Percentiles rank a stretch among this genome's conserved stretches.
phyloP scores from a whole-genome alignment of 2,113 vertebrate species.

The Barnardius zonarius region DNA sequence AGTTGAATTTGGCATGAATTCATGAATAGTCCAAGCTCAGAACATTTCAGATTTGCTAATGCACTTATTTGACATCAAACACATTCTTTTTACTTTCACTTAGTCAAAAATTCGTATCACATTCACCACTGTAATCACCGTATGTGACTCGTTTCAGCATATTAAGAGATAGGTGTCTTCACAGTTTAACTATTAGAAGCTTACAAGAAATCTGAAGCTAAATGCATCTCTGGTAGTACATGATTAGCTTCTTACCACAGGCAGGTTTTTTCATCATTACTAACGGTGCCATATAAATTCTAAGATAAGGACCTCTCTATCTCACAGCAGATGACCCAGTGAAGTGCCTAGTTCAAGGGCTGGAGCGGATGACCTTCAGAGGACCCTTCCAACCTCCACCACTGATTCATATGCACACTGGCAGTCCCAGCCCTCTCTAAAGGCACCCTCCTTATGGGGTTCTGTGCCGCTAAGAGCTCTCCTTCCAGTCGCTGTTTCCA shows the following conservation, averaged over 20 bases:
- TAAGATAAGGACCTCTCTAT: not conserved
- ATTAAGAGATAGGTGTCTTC: not conserved
- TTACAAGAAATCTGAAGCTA: not conserved
- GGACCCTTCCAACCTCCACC: not conserved
- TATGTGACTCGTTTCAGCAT: not conserved
- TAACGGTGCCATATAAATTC: not conserved
- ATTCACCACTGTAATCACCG: not conserved
- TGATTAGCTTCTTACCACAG: not conserved
- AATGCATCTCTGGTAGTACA: not conserved
- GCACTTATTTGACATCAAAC: not conserved
- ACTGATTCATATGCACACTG: fast-evolving
- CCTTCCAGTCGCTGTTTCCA: not conserved
- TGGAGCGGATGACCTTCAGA: not conserved
- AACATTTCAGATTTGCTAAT: not conserved
- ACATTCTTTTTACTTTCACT: not conserved
- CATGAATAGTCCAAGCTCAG: not conserved
- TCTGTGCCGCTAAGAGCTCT: not conserved
- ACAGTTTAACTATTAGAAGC: not conserved
- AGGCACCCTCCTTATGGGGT: not conserved
- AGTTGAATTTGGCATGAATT: not conserved
- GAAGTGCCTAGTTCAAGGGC: not conserved
- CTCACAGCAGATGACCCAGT: not conserved
- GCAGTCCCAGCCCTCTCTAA: not conserved
- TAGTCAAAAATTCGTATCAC: not conserved
- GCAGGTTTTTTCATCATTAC: not conserved